A percentile compares a stretch with the other conserved stretches of the same genome.
Evolutionary conservation across 2,888 invertebrate species (phyloP).

Genomic region (Drosophila stalkeri): DNA sequence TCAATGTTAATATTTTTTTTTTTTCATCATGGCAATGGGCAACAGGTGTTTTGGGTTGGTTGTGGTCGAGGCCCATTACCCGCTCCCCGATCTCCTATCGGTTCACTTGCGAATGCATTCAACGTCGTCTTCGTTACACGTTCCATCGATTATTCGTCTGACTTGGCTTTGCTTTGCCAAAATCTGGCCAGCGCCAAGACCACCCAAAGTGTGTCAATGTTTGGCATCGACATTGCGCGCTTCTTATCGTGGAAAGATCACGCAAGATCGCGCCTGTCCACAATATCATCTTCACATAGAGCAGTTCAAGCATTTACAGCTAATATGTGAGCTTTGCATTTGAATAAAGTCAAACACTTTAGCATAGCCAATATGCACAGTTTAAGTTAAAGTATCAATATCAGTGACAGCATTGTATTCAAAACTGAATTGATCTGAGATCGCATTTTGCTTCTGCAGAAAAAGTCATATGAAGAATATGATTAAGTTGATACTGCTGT

Average conservation of each 20-base stretch:
- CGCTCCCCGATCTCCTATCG: background rate
- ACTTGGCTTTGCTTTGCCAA: slow-evolving; percentile 57
- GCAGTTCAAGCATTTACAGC: background rate
- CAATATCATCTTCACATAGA: slow-evolving; percentile 6
- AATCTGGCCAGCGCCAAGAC: slow-evolving; percentile 71
- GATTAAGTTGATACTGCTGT: background rate
- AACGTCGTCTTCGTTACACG: slow-evolving; percentile 59
- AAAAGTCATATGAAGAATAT: background rate
- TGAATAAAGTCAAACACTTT: too few relatives aligned
- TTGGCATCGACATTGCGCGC: slow-evolving; percentile 52
- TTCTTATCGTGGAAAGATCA: slow-evolving; percentile 37
- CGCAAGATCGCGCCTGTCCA: slow-evolving; percentile 12
- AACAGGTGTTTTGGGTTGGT: slow-evolving; percentile 63
- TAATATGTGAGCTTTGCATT: background rate
- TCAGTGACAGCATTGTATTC: too few relatives aligned
- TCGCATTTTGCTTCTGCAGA: background rate
- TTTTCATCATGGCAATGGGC: slow-evolving; percentile 47
- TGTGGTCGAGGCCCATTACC: background rate
- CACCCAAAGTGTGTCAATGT: slow-evolving; percentile 81
- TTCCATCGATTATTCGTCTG: slow-evolving; percentile 72
- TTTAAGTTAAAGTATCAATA: background rate
- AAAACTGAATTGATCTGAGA: too few relatives aligned
- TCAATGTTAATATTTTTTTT: background rate
- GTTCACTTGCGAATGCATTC: slow-evolving; percentile 46
- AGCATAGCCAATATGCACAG: background rate